A percentile compares a stretch with the other conserved stretches of the same genome.
Conservation (phyloP, 1,140 invertebrate species). For the Caerostris extrusa region DNA sequence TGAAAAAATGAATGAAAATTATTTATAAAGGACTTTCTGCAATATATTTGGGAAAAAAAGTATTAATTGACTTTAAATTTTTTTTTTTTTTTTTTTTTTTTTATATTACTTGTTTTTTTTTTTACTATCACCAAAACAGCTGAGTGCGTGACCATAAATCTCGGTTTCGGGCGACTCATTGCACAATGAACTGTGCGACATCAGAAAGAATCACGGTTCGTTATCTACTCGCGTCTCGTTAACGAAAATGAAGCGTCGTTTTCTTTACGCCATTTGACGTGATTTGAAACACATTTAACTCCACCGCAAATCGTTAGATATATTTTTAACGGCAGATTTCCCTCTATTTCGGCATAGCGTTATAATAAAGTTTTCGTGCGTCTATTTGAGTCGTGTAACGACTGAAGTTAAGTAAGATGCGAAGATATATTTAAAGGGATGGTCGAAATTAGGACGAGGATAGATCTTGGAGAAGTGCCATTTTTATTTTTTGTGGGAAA, state of each 20-base stretch:
- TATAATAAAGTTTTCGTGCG: not conserved
- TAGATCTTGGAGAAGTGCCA: not conserved
- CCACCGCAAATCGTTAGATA: not conserved
- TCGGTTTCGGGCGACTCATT: not conserved
- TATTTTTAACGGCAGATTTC: not conserved
- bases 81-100: too few species aligned
- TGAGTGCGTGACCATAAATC: not conserved
- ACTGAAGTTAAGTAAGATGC: not conserved
- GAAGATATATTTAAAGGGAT: constrained; percentile 15
- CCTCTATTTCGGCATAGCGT: not conserved
- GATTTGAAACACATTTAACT: not conserved
- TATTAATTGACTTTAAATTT: too few species aligned
- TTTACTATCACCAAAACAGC: not conserved
- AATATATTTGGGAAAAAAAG: too few species aligned
- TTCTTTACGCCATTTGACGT: not conserved
- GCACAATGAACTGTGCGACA: not conserved
- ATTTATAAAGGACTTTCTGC: too few species aligned
- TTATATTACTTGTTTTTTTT: not conserved
- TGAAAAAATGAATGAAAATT: too few species aligned
- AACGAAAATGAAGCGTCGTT: not conserved
- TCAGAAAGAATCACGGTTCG: not conserved
- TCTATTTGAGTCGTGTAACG: not conserved
- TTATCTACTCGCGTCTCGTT: not conserved
- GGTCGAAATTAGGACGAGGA: constrained; percentile 4
- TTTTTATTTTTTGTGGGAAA: not conserved